Percentiles rank a stretch among this genome's conserved stretches.
These are phyloP conservation scores for Lathronympha strigana DNA, from an alignment of 2,888 invertebrate species.

Conservation along the genomic window DNA sequence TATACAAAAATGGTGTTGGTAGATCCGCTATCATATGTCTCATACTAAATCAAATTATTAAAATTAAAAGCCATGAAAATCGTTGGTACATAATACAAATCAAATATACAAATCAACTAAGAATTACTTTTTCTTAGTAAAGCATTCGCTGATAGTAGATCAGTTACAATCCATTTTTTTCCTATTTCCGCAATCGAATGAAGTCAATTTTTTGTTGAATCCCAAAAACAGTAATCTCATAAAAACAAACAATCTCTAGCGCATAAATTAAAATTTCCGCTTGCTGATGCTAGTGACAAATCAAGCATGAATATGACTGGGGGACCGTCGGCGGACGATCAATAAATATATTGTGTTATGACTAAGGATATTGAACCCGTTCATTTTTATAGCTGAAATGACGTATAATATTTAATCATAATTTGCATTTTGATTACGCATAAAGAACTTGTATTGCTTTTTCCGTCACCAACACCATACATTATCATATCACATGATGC, in stretches of 20 bases:
- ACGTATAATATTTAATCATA: conserved; percentile 31
- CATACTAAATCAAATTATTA: too few relatives aligned
- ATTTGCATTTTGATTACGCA: conserved; percentile 7
- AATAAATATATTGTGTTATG: conserved; percentile 63
- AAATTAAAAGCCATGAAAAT: too few relatives aligned
- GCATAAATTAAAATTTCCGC: conserved; percentile 84
- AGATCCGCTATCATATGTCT: too few relatives aligned
- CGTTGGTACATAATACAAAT: neutral
- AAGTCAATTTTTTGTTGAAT: conserved; percentile 63
- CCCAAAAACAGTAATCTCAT: conserved; percentile 67
- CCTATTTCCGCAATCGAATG: conserved; percentile 71
- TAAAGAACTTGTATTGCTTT: neutral
- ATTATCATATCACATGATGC: neutral
- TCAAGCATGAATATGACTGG: conserved; percentile 76
- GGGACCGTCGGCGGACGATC: conserved; percentile 61
- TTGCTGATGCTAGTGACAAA: conserved; percentile 70
- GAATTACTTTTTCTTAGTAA: conserved; percentile 25
- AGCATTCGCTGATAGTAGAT: conserved; percentile 27
- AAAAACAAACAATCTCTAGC: conserved; percentile 79
- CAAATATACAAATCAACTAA: conserved; percentile 6
- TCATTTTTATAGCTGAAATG: conserved; percentile 39
- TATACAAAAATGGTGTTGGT: too few relatives aligned
- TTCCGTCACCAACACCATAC: neutral
- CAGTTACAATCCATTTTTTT: conserved; percentile 53
- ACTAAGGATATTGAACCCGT: conserved; percentile 45